Conservation (phyloP, 2,113 vertebrate species). For the Sturnira hondurensis region DNA sequence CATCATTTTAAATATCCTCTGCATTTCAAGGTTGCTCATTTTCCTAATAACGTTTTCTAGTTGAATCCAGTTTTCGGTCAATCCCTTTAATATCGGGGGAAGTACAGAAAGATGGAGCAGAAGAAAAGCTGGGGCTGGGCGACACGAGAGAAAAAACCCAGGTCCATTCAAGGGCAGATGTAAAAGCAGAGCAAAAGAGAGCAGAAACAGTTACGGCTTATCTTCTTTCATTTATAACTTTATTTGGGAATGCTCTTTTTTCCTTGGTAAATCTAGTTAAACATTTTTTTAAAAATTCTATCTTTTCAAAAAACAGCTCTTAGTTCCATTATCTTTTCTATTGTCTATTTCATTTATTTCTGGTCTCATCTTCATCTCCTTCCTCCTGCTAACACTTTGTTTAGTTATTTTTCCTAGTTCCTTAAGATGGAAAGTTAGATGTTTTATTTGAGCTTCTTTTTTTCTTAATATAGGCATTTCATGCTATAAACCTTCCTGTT, state of each 20-base stretch:
- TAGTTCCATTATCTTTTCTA: too few species aligned
- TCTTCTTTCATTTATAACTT: background rate
- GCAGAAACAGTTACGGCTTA: background rate
- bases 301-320: background rate
- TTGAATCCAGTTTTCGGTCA: background rate
- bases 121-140: background rate
- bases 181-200: background rate
- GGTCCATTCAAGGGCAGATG: background rate
- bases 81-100: background rate
- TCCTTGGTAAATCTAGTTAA: background rate
- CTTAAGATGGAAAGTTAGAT: too few species aligned
- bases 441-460: too few species aligned
- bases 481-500: too few species aligned
- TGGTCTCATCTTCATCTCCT: too few species aligned
- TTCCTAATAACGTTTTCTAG: background rate
- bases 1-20: background rate
- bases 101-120: background rate
- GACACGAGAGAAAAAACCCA: background rate
- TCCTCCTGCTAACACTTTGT: too few species aligned
- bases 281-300: background rate
- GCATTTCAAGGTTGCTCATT: background rate
- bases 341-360: too few species aligned
- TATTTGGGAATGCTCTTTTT: background rate
- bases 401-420: too few species aligned
- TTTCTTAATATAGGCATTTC: too few species aligned